Percentiles rank a stretch among this genome's conserved stretches.
phyloP scores from a whole-genome alignment of 2,888 invertebrate species.

The Spodoptera exigua region DNA sequence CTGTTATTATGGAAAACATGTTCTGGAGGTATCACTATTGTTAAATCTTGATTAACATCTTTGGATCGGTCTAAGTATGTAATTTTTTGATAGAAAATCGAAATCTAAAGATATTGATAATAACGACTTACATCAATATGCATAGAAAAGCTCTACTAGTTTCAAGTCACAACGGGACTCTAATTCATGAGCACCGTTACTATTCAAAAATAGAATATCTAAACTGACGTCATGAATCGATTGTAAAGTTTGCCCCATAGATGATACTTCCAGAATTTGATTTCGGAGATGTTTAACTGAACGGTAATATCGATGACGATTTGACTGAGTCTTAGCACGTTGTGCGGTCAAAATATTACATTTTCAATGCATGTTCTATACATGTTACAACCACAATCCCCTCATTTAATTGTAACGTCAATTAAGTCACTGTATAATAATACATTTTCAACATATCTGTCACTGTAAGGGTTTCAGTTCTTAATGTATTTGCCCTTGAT shows the following conservation, averaged over 20 bases:
- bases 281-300: conserved; percentile 9
- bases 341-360: conserved; percentile 20
- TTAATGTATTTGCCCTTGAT: conserved; percentile 17
- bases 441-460: conserved; percentile 66
- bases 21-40: conserved; percentile 9
- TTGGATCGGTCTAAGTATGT: too few relatives aligned
- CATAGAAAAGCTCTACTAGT: too few relatives aligned
- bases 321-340: conserved; percentile 23
- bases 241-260: background rate
- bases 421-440: conserved; percentile 65
- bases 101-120: too few relatives aligned
- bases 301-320: conserved; percentile 47
- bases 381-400: conserved; percentile 21
- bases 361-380: conserved; percentile 40
- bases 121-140: too few relatives aligned
- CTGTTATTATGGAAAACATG: conserved; percentile 18
- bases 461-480: conserved; percentile 39
- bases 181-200: too few relatives aligned
- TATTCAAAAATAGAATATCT: too few relatives aligned
- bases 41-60: too few relatives aligned
- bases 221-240: too few relatives aligned
- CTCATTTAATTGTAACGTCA: conserved; percentile 59
- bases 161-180: too few relatives aligned
- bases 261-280: conserved; percentile 17
- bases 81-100: too few relatives aligned